Evolutionary conservation across 2,113 vertebrate species (phyloP).

Genomic region (Crotalus helleri): DNA sequence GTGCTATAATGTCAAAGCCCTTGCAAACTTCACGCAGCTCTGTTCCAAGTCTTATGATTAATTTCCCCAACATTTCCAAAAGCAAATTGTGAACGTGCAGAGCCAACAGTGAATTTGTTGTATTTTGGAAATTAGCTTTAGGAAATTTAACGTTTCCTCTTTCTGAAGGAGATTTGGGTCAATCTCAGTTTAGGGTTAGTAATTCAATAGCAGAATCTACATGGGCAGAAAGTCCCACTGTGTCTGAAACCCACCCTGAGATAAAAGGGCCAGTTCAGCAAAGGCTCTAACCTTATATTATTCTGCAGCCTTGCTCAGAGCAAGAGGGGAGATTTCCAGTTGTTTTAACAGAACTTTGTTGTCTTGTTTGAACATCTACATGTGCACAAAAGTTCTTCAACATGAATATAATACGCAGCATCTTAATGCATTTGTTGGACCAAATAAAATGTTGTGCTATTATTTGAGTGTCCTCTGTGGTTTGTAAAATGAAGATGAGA

Average conservation of each 20-base stretch:
- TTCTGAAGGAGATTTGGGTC: background rate
- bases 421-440: background rate
- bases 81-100: background rate
- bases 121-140: too few species aligned
- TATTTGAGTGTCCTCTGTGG: too few species aligned
- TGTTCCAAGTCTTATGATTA: background rate
- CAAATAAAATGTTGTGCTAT: slow-evolving; percentile 2
- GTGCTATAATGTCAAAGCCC: background rate
- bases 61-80: background rate
- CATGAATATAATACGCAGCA: background rate
- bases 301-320: background rate
- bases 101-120: background rate
- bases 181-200: background rate
- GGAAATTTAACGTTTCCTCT: background rate
- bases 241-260: background rate
- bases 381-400: background rate
- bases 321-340: background rate
- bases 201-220: background rate
- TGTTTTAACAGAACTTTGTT: background rate
- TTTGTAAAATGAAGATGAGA: background rate
- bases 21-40: background rate
- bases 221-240: background rate
- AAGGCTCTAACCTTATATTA: background rate
- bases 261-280: background rate
- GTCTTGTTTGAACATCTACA: background rate